phyloP scores from a whole-genome alignment of 2,113 vertebrate species.

The Todiramphus saurophagus region DNA sequence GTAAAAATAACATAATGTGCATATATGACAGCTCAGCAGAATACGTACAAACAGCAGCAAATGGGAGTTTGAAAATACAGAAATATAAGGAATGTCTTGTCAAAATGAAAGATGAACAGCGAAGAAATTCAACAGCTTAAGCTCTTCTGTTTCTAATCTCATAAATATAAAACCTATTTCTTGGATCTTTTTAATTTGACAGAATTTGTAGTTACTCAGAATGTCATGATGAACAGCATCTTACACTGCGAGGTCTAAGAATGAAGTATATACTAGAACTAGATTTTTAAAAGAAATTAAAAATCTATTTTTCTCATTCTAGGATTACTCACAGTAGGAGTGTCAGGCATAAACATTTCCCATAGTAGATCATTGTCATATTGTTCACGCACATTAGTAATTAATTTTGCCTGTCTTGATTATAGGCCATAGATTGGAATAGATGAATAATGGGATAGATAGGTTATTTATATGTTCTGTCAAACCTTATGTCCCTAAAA shows the following conservation, averaged over 20 bases:
- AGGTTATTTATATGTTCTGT: background rate
- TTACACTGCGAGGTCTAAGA: background rate
- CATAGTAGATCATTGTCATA: background rate
- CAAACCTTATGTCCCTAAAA: background rate
- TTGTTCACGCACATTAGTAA: background rate
- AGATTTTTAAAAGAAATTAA: background rate
- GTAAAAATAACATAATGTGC: background rate
- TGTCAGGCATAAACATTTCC: background rate
- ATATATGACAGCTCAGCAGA: background rate
- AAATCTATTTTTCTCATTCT: background rate
- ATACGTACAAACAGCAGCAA: background rate
- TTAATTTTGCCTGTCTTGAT: slow-evolving; percentile 2
- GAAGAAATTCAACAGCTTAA: background rate
- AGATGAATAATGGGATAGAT: background rate
- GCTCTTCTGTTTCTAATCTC: background rate
- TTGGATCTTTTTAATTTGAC: background rate
- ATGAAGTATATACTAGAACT: background rate
- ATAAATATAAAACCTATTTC: background rate
- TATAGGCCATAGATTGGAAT: background rate
- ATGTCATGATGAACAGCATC: background rate
- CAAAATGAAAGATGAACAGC: background rate
- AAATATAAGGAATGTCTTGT: background rate
- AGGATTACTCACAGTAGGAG: background rate
- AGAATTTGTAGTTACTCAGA: background rate
- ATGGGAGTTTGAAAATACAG: background rate